Evolutionary conservation across 2,888 invertebrate species (phyloP).

Genomic region (Nasonia oneida): DNA sequence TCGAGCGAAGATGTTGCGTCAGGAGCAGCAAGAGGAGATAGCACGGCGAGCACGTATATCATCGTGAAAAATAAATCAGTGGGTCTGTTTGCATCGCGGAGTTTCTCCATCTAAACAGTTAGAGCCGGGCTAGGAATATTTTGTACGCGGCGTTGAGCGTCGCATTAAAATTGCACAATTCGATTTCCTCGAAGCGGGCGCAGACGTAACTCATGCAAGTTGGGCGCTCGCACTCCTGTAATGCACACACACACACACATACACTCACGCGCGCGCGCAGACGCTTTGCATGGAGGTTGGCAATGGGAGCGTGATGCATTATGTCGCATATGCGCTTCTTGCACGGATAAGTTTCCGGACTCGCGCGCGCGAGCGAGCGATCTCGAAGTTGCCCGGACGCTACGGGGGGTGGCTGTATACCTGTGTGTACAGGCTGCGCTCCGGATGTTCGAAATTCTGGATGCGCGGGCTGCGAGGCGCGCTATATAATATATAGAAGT

Average conservation of each 20-base stretch:
- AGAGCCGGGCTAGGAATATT: background rate
- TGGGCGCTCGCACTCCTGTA: background rate
- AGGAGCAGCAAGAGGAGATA: background rate
- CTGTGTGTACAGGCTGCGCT: background rate
- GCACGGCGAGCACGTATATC: background rate
- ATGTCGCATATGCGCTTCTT: conserved; percentile 39
- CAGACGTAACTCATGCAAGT: conserved; percentile 32
- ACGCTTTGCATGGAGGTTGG: conserved; percentile 11
- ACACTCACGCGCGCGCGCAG: background rate
- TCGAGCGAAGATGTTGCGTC: background rate
- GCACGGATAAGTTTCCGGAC: conserved; percentile 49
- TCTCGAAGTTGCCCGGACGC: conserved; percentile 23
- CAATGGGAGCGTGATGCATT: conserved; percentile 34
- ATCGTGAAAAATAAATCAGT: conserved; percentile 13
- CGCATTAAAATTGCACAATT: conserved; percentile 31
- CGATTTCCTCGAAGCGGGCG: conserved; percentile 28
- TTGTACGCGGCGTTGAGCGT: conserved; percentile 21
- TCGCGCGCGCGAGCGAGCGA: background rate
- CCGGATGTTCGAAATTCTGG: conserved; percentile 7
- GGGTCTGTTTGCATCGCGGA: conserved; percentile 19
- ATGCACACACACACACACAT: background rate
- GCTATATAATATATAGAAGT: background rate
- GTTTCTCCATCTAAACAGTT: conserved; percentile 22
- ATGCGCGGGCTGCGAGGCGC: background rate
- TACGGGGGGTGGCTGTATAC: background rate